Conservation (phyloP, 2,797 vertebrate genomes). For the Syndactyla subalaris region DNA sequence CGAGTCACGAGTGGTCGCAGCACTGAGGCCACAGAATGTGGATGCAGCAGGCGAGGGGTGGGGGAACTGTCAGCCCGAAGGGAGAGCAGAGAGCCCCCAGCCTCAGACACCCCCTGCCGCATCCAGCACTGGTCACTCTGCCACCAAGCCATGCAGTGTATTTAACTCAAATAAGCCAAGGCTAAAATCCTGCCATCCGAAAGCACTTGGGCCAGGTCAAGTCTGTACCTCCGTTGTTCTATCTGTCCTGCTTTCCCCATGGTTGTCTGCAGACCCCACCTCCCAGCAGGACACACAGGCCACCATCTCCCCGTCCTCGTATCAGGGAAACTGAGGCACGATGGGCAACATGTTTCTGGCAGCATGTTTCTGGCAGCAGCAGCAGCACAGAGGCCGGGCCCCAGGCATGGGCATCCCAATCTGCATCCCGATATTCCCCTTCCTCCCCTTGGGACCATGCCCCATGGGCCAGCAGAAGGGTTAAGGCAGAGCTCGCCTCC, state of each 20-base stretch:
- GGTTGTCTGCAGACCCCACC: background rate
- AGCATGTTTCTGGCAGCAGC: fast-evolving
- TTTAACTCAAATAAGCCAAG: background rate
- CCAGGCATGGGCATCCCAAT: fast-evolving
- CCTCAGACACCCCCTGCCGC: background rate
- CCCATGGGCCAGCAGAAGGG: slow-evolving; percentile 8
- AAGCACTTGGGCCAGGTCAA: fast-evolving
- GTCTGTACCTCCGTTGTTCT: background rate
- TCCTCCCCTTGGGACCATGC: background rate
- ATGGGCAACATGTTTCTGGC: fast-evolving
- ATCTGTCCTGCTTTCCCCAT: fast-evolving
- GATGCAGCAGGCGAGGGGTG: background rate
- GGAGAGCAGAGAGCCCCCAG: background rate
- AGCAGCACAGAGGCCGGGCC: fast-evolving
- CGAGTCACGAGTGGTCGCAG: background rate
- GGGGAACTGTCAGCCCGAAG: background rate
- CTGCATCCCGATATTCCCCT: background rate
- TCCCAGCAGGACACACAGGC: fast-evolving
- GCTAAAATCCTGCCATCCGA: fast-evolving
- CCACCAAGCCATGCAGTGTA: fast-evolving
- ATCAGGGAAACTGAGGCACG: slow-evolving; percentile 27
- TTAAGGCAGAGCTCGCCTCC: slow-evolving; percentile 62
- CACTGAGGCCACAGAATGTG: fast-evolving
- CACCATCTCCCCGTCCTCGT: background rate
- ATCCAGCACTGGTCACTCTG: background rate